Evolutionary conservation across 2,113 vertebrate genomes (phyloP).

Genomic region (Bostrychus sinensis): DNA sequence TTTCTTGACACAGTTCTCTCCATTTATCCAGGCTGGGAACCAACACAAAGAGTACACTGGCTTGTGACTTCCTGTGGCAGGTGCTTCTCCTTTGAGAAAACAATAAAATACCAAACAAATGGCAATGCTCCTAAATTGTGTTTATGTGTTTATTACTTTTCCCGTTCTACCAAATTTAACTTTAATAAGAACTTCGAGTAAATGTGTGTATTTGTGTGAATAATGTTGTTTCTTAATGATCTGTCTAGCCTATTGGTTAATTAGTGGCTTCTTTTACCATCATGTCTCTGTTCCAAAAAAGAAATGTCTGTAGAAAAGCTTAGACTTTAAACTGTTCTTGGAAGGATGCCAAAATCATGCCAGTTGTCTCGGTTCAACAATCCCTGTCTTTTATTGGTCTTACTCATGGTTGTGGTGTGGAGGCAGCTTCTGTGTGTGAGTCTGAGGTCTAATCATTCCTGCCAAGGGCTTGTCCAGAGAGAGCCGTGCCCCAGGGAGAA

Average conservation of each 20-base stretch:
- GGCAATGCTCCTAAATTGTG: background rate
- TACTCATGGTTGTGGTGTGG: constrained; percentile 32
- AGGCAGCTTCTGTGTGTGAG: constrained; percentile 33
- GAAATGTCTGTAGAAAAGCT: background rate
- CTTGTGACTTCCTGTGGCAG: no score
- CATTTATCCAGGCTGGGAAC: no score
- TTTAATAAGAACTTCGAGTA: background rate
- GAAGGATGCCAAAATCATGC: background rate
- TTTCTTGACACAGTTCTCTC: no score
- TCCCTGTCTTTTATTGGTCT: constrained; percentile 6
- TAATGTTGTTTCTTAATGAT: background rate
- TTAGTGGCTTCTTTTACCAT: background rate
- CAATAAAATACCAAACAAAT: background rate
- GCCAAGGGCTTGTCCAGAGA: constrained; percentile 13
- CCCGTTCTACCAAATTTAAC: background rate
- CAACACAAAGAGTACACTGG: no score
- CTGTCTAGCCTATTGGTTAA: background rate
- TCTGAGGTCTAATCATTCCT: constrained; percentile 16
- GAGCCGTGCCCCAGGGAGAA: constrained; percentile 1
- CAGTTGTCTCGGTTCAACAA: background rate
- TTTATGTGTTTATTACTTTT: background rate
- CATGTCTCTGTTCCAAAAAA: background rate
- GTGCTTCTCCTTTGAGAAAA: no score
- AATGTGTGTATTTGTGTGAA: background rate
- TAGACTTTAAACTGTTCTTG: background rate